phyloP scores from a whole-genome alignment of 2,113 vertebrate genomes.

The Otis tarda region DNA sequence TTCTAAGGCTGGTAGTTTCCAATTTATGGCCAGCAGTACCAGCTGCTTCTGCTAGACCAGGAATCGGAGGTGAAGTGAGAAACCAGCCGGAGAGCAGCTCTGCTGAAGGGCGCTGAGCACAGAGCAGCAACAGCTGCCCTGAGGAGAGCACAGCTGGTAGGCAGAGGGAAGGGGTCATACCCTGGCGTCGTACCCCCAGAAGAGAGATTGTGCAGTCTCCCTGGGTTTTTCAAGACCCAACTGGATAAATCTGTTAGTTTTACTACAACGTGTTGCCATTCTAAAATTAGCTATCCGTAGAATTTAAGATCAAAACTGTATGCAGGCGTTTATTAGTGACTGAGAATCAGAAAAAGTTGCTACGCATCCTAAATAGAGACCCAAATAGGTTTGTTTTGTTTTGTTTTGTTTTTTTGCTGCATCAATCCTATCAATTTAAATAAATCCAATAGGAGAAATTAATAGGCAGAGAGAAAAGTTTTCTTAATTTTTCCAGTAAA shows the following conservation, averaged over 20 bases:
- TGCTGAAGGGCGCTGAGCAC: background rate
- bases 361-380: background rate
- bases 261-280: background rate
- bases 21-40: background rate
- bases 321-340: background rate
- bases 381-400: no score
- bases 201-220: background rate
- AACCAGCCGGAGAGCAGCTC: background rate
- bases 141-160: background rate
- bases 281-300: background rate
- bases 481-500: background rate
- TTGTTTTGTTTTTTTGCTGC: background rate
- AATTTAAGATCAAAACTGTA: background rate
- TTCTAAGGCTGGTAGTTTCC: background rate
- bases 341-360: background rate
- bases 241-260: background rate
- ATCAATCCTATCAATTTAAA: background rate
- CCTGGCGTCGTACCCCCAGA: background rate
- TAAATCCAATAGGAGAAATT: background rate
- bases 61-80: background rate
- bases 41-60: background rate
- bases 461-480: background rate
- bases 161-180: background rate
- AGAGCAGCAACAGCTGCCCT: fast-evolving
- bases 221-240: background rate